These are phyloP conservation scores for Stigmatopora argus DNA, from an alignment of 2,113 vertebrate species.

Conservation along the genomic window DNA sequence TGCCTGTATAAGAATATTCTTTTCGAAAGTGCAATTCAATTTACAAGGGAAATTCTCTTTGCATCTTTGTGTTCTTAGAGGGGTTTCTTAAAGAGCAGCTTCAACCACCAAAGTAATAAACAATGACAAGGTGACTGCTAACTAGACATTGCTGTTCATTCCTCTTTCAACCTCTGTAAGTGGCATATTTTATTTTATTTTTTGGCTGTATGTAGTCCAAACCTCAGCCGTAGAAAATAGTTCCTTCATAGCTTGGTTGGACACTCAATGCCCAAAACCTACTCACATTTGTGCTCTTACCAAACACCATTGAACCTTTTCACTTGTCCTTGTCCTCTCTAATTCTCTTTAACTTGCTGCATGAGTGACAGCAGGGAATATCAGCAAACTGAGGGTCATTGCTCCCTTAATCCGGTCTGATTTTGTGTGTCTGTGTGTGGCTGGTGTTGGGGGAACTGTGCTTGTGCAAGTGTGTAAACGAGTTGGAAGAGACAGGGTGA, in stretches of 20 bases:
- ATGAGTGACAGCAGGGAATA: constrained; percentile 40
- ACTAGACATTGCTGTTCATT: constrained; percentile 22
- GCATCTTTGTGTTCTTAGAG: constrained; percentile 13
- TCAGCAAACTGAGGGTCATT: constrained; percentile 40
- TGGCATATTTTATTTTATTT: constrained; percentile 30
- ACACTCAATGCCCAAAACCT: neutral
- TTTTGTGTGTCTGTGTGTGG: constrained; percentile 11
- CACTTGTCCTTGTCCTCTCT: constrained; percentile 31
- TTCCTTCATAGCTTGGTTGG: neutral
- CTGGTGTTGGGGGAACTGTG: neutral
- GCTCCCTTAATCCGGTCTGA: constrained; percentile 13
- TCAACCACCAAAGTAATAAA: constrained; percentile 23
- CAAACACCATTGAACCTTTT: constrained; percentile 15
- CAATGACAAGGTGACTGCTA: constrained; percentile 47
- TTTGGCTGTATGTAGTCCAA: neutral
- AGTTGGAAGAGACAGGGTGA: neutral
- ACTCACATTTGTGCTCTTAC: neutral
- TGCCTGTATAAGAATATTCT: too few relatives aligned
- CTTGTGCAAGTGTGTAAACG: neutral
- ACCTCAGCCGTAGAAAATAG: neutral
- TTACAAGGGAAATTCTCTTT: constrained; percentile 40
- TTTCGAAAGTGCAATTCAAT: neutral
- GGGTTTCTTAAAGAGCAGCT: constrained; percentile 30
- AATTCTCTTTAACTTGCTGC: constrained; percentile 32
- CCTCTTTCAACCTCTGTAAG: constrained; percentile 4